These are phyloP conservation scores for Chloromyia formosa DNA, from an alignment of 2,888 invertebrate genomes.

Conservation along the genomic window DNA sequence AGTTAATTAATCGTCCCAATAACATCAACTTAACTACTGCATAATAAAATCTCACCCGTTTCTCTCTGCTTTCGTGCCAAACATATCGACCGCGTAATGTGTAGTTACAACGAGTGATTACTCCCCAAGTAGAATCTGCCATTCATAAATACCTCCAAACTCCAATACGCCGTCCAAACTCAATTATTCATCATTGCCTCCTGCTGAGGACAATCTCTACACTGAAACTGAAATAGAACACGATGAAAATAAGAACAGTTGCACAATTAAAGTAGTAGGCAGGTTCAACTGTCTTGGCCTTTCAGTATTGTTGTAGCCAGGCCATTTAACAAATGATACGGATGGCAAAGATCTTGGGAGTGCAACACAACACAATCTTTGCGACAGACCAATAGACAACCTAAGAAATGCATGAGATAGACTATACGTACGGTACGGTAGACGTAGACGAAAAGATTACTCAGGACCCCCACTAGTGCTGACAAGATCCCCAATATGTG, in stretches of 20 bases:
- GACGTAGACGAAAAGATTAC: slow-evolving; percentile 23
- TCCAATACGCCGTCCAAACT: no score
- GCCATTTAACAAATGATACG: slow-evolving; percentile 30
- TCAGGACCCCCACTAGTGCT: slow-evolving; percentile 39
- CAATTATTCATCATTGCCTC: no score
- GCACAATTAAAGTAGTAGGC: slow-evolving; percentile 13
- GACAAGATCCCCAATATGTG: slow-evolving; percentile 31
- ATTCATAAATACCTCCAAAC: no score
- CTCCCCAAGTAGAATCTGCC: no score
- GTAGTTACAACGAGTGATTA: no score
- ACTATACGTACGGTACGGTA: not conserved
- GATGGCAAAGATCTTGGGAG: slow-evolving; percentile 15
- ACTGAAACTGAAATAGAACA: no score
- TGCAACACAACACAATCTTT: not conserved
- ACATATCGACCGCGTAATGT: no score
- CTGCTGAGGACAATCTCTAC: no score
- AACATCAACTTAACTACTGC: no score
- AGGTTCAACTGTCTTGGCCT: not conserved
- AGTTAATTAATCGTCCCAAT: no score
- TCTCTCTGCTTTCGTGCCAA: no score
- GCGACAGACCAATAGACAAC: slow-evolving; percentile 32
- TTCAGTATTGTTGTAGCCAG: not conserved
- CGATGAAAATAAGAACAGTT: not conserved
- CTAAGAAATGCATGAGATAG: slow-evolving; percentile 22
- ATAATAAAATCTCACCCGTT: no score